These are phyloP conservation scores for Anarhynchus alexandrinus DNA, from an alignment of 2,113 vertebrate genomes.

Conservation along the genomic window DNA sequence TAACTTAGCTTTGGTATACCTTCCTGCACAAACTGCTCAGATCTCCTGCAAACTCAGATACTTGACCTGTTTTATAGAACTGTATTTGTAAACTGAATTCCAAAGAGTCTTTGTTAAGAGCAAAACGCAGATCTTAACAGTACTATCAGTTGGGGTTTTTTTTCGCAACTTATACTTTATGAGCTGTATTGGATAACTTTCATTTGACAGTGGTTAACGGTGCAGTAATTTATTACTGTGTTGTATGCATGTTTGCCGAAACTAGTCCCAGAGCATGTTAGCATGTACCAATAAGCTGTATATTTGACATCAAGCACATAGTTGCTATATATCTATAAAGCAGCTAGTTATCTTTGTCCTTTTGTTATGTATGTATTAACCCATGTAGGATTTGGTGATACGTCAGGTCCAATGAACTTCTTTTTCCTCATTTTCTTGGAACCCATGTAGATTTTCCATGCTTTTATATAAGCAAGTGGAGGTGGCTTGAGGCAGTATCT, in stretches of 20 bases:
- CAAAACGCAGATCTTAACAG: background rate
- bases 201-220: background rate
- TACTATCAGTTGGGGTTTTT: background rate
- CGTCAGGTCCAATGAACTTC: background rate
- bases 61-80: background rate
- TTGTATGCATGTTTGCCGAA: background rate
- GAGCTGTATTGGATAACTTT: background rate
- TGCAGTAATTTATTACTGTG: background rate
- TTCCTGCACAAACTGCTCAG: background rate
- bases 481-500: background rate
- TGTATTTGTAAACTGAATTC: background rate
- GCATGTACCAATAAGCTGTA: background rate
- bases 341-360: background rate
- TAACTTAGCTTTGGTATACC: background rate
- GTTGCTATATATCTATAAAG: background rate
- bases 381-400: background rate
- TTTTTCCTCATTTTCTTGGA: background rate
- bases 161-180: background rate
- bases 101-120: background rate
- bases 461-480: background rate
- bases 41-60: constrained; percentile 2
- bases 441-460: background rate
- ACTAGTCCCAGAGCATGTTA: background rate
- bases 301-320: background rate
- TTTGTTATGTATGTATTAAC: background rate